phyloP scores from a whole-genome alignment of 2,888 invertebrate species.

The Eurytoma adleriae region DNA sequence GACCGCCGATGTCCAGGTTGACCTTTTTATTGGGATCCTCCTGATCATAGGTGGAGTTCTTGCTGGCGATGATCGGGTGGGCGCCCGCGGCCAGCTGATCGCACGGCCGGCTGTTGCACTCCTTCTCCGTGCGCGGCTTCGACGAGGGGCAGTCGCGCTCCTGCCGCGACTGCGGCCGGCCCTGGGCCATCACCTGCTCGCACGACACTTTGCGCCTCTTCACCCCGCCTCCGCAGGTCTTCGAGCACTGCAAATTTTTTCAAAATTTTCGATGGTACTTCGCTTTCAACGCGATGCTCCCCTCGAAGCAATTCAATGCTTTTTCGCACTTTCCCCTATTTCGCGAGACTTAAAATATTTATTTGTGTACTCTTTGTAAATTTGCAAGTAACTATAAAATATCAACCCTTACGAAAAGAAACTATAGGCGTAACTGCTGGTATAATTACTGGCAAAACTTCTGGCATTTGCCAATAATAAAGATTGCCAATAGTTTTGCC shows the following conservation, averaged over 20 bases:
- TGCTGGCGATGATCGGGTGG: conserved; percentile 87
- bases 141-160: conserved; percentile 86
- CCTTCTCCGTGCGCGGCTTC: conserved; percentile 86
- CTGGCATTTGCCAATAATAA: too few relatives aligned
- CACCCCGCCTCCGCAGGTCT: conserved; percentile 94
- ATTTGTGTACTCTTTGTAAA: too few relatives aligned
- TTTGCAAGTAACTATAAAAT: too few relatives aligned
- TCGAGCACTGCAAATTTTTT: conserved; percentile 84
- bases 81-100: conserved; percentile 81
- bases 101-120: conserved; percentile 91
- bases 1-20: conserved; percentile 92
- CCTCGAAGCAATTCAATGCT: too few relatives aligned
- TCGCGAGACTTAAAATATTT: too few relatives aligned
- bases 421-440: too few relatives aligned
- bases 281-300: too few relatives aligned
- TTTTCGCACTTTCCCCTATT: too few relatives aligned
- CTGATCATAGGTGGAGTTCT: conserved; percentile 88
- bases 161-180: conserved; percentile 90
- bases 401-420: too few relatives aligned
- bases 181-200: conserved; percentile 94
- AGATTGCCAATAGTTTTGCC: too few relatives aligned
- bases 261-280: conserved; percentile 34
- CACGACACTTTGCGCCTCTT: conserved; percentile 90
- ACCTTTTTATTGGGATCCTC: conserved; percentile 87
- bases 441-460: too few relatives aligned